These are phyloP conservation scores for Enteromius radiatus DNA, from an alignment of 2,797 vertebrate species.

Conservation along the genomic window DNA sequence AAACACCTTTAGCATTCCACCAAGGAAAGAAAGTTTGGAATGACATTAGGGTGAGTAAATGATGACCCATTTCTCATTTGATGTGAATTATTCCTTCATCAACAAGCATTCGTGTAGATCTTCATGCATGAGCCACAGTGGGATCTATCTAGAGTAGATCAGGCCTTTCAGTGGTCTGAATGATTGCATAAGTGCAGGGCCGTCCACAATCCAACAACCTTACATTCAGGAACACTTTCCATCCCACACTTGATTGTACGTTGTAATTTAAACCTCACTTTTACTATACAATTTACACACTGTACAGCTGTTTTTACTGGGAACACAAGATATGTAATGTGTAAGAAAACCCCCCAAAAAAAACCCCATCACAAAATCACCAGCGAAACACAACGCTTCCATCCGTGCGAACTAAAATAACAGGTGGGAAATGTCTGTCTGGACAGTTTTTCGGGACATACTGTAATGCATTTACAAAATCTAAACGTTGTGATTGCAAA, in stretches of 20 bases:
- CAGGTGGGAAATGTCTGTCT: neutral
- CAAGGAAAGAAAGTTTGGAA: neutral
- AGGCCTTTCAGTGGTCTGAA: slow-evolving; percentile 16
- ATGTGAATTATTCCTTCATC: slow-evolving; percentile 20
- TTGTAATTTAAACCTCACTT: slow-evolving; percentile 37
- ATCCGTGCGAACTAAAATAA: slow-evolving; percentile 26
- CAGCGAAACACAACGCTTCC: slow-evolving; percentile 12
- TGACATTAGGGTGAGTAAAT: slow-evolving; percentile 7
- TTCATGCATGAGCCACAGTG: slow-evolving; percentile 2
- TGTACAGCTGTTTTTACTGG: slow-evolving; percentile 41
- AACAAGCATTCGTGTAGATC: slow-evolving; percentile 16
- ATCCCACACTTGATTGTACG: slow-evolving; percentile 45
- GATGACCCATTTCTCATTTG: neutral
- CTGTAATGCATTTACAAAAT: slow-evolving; percentile 31
- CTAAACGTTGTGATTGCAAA: slow-evolving; percentile 5
- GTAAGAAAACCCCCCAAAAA: neutral
- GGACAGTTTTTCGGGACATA: slow-evolving; percentile 10
- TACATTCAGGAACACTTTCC: slow-evolving; percentile 39
- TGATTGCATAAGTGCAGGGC: slow-evolving; percentile 39
- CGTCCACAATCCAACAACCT: slow-evolving; percentile 34
- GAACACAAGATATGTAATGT: slow-evolving; percentile 25
- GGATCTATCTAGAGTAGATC: slow-evolving; percentile 28
- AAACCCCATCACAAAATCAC: neutral
- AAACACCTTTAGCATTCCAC: neutral
- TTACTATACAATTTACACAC: slow-evolving; percentile 33